These are phyloP conservation scores for Watsonalla binaria DNA, from an alignment of 2,888 invertebrate species.

Conservation along the genomic window DNA sequence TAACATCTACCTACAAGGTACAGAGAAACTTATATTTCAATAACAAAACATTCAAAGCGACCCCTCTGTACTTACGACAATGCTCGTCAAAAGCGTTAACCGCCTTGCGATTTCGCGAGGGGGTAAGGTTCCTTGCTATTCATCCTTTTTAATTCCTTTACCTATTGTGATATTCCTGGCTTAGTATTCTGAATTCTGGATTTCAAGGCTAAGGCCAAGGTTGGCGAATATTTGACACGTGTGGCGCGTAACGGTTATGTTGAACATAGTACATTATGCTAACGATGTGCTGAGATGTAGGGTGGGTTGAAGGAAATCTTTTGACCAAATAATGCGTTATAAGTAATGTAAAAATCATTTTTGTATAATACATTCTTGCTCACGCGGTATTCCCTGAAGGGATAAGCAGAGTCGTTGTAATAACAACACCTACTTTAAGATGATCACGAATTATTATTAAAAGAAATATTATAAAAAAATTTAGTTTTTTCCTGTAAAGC, in stretches of 20 bases:
- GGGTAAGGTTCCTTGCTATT: conserved; percentile 15
- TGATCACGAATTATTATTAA: too few relatives aligned
- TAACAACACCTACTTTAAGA: too few relatives aligned
- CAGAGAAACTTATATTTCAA: not conserved
- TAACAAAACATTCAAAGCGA: not conserved
- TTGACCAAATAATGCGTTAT: too few relatives aligned
- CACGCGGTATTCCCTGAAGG: too few relatives aligned
- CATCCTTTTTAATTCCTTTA: not conserved
- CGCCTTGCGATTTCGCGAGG: conserved; percentile 1
- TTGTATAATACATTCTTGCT: too few relatives aligned
- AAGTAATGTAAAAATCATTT: too few relatives aligned
- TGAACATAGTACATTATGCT: conserved; percentile 6
- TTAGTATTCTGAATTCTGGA: conserved; percentile 6
- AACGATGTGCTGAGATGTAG: not conserved
- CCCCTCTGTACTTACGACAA: not conserved
- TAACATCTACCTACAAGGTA: too few relatives aligned
- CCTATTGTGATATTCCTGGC: not conserved
- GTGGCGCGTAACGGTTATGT: conserved; percentile 20
- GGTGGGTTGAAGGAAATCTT: too few relatives aligned
- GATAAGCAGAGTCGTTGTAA: too few relatives aligned
- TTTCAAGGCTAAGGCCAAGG: not conserved
- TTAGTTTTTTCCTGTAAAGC: too few relatives aligned
- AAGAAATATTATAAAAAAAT: too few relatives aligned
- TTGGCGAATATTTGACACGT: conserved; percentile 13
- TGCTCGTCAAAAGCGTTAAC: not conserved